Conservation (phyloP, 2,797 vertebrate genomes). For the Neosilurus mollespiculum region DNA sequence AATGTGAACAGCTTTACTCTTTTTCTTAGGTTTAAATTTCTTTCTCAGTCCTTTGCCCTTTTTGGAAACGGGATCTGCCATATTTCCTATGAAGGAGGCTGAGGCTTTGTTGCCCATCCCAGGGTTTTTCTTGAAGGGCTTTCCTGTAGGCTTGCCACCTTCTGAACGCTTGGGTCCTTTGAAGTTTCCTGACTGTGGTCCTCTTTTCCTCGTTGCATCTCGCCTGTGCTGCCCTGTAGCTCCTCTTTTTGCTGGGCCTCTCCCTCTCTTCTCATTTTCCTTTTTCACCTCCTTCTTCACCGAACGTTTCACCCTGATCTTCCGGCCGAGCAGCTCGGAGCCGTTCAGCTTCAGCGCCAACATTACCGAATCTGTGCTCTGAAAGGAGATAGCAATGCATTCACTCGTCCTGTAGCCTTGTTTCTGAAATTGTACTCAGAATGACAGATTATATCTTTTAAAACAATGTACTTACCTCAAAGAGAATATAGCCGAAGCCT, state of each 20-base stretch:
- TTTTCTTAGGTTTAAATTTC: constrained; percentile 61
- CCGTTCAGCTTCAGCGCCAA: constrained; percentile 71
- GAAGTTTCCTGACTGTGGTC: neutral
- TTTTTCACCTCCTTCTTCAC: constrained; percentile 66
- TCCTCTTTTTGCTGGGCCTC: constrained; percentile 11
- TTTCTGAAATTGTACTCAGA: too few species aligned
- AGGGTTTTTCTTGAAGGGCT: constrained; percentile 12
- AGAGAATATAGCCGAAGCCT: constrained; percentile 94
- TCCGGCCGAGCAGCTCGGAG: constrained; percentile 65
- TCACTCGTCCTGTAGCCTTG: neutral
- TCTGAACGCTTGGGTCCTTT: constrained; percentile 21
- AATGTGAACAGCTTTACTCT: constrained; percentile 46
- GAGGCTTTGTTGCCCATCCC: constrained; percentile 1
- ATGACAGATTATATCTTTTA: neutral
- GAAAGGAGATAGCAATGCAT: neutral
- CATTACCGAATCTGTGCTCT: constrained; percentile 73
- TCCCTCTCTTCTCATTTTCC: neutral
- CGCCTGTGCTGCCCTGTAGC: neutral
- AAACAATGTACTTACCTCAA: constrained; percentile 74
- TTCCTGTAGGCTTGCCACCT: constrained; percentile 33
- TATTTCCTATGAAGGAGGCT: constrained; percentile 69
- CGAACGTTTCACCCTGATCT: constrained; percentile 72
- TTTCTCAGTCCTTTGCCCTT: constrained; percentile 66
- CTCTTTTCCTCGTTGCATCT: neutral
- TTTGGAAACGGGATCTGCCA: constrained; percentile 53